Conservation (phyloP, 2,888 invertebrate species). For the Bimastos eiseni region DNA sequence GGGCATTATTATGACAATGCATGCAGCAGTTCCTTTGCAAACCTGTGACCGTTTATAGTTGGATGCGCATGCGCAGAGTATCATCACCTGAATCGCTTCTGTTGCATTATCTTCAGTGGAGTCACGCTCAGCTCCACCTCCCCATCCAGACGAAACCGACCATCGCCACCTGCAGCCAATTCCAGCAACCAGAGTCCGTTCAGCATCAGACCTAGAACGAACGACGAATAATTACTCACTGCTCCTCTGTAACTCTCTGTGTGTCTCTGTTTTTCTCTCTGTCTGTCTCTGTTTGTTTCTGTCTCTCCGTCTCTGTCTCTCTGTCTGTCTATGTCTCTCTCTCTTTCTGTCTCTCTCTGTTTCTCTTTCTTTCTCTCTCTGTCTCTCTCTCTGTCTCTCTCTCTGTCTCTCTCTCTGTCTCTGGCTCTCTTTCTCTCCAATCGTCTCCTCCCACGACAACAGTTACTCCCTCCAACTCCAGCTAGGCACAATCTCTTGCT, state of each 20-base stretch:
- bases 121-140: slow-evolving; percentile 21
- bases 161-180: slow-evolving; percentile 77
- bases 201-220: slow-evolving; percentile 75
- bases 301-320: background rate
- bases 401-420: slow-evolving; percentile 17
- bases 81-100: background rate
- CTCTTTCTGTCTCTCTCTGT: background rate
- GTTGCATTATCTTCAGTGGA: slow-evolving; percentile 20
- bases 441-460: too few species aligned
- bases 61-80: background rate
- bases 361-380: background rate
- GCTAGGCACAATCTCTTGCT: background rate
- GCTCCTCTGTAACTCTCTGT: background rate
- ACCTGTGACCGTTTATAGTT: background rate
- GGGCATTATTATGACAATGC: background rate
- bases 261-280: background rate
- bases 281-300: background rate
- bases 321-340: slow-evolving; percentile 13
- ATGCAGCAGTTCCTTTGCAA: background rate
- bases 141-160: background rate
- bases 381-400: slow-evolving; percentile 7
- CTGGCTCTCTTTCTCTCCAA: too few species aligned
- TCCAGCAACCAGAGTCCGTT: slow-evolving; percentile 84
- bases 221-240: background rate
- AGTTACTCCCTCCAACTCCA: background rate